A percentile compares a stretch with the other conserved stretches of the same genome.
phyloP scores from a whole-genome alignment of 2,797 vertebrate genomes.

The Sebastes diploproa region DNA sequence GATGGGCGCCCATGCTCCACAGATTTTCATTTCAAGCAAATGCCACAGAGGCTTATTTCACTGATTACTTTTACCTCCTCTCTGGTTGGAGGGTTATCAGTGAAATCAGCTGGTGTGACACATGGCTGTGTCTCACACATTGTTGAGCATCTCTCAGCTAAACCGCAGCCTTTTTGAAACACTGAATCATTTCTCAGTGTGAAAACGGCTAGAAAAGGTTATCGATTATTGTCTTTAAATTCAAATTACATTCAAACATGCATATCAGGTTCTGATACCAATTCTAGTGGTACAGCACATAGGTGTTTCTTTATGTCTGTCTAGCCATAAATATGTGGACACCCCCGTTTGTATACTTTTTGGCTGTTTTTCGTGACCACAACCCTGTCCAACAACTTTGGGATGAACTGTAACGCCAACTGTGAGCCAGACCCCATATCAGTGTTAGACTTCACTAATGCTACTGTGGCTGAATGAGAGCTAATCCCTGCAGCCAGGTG shows the following conservation, averaged over 20 bases:
- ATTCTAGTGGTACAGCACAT: neutral
- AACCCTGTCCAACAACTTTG: neutral
- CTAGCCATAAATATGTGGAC: neutral
- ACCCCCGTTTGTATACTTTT: neutral
- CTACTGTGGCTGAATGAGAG: neutral
- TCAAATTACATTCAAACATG: neutral
- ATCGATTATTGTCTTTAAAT: neutral
- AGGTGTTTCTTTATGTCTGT: neutral
- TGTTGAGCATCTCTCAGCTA: neutral
- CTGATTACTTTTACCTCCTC: slow-evolving; percentile 39
- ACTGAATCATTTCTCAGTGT: neutral
- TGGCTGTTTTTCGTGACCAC: neutral
- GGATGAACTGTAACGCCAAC: neutral
- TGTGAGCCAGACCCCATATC: neutral
- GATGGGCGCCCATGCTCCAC: slow-evolving; percentile 14
- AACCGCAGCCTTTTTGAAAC: neutral
- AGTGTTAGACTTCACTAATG: neutral
- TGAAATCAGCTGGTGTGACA: slow-evolving; percentile 42
- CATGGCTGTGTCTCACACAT: slow-evolving; percentile 15
- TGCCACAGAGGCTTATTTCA: slow-evolving; percentile 49
- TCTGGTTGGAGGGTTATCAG: slow-evolving; percentile 43
- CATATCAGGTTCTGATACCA: neutral
- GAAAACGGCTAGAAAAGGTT: neutral
- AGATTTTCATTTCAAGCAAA: slow-evolving; percentile 50
- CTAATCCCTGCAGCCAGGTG: neutral